Evolutionary conservation across 2,113 vertebrate species (phyloP), one percentile per base, ranked within the genome.

Genomic region (Ceyx melanurus): DNA sequence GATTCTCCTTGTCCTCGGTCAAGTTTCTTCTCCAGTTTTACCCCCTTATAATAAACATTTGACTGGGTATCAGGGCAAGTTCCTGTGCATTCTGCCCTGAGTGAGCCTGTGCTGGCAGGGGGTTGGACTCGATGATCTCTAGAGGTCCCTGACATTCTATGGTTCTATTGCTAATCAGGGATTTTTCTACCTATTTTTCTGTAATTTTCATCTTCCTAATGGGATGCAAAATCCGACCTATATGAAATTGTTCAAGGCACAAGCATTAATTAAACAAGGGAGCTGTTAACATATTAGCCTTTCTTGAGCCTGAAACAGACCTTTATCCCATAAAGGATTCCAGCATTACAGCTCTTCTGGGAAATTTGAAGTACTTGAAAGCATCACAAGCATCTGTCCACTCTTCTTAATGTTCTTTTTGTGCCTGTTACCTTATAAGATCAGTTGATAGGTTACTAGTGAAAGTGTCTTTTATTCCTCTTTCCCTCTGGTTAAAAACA

Each of bases 11-110:
- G 33, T 10, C 13, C 50, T 57, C 8, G 5, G 29, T 42, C 4
- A 21, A 31, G 9, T 12, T 25, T 77, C 3, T 73, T 37, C 4
- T 46, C 2, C 4, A 58, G 60, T 45, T 8, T 57, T 17, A 4
- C 5, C 72, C 17, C 8, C 0, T 0, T 58, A 0, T 25, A 11
- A 18, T 11, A 57, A 71, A 5, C 6, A 1, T 29, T 40, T 16
- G 48, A 5, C 5, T 68, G 15, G 6, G 33, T 19, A 10, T 15
- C 21, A 6, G 62, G 14, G 25, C 1, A 14, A 9, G 37, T 37
- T 37, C 37, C 10, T 37, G 37, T 37, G 37, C 37, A 9, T 37
- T 37, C 10, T 37, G 37, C 37, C 37, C 37, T 37, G 37, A 10
- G 37, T 37, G 37, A 37, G 37, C 37, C 37, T 37, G 37, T 37